Evolutionary conservation across 2,888 invertebrate genomes (phyloP).

Genomic region (Lasioglossum oenotherae): DNA sequence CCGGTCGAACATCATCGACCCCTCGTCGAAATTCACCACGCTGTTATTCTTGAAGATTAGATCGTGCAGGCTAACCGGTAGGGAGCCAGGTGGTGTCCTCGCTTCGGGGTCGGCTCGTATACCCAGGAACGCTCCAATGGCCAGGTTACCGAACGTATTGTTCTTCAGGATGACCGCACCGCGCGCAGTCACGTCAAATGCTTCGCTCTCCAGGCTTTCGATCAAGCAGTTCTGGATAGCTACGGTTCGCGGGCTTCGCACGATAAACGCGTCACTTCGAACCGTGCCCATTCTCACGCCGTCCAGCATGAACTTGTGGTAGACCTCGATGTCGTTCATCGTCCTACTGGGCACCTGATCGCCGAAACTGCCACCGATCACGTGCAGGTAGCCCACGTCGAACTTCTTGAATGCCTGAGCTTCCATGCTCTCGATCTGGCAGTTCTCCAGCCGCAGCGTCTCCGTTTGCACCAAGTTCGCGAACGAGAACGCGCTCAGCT

Average conservation of each 20-base stretch:
- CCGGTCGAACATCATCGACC: conserved; percentile 87
- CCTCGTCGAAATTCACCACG: conserved; percentile 86
- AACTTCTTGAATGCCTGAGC: conserved; percentile 93
- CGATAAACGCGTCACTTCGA: conserved; percentile 89
- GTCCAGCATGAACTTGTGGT: conserved; percentile 88
- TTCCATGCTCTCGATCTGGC: conserved; percentile 87
- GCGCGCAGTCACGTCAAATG: conserved; percentile 87
- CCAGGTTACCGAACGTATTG: conserved; percentile 87
- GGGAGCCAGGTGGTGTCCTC: conserved; percentile 82
- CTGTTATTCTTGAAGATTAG: conserved; percentile 88
- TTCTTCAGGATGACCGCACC: conserved; percentile 89
- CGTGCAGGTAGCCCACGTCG: conserved; percentile 87
- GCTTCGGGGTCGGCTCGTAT: conserved; percentile 85
- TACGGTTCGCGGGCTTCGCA: conserved; percentile 87
- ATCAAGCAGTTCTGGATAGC: conserved; percentile 87
- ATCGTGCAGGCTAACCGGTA: conserved; percentile 85
- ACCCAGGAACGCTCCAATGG: conserved; percentile 88
- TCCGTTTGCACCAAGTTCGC: conserved; percentile 89
- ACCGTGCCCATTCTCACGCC: conserved; percentile 88
- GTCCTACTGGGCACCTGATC: conserved; percentile 89
- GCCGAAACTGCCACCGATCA: conserved; percentile 87
- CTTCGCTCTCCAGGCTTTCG: conserved; percentile 87
- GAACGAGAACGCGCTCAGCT: conserved; percentile 90
- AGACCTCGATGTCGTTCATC: conserved; percentile 90
- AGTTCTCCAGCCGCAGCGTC: conserved; percentile 88